Percentiles rank a stretch among this genome's conserved stretches.
These are phyloP conservation scores for Drosophila mulleri DNA, from an alignment of 2,888 invertebrate genomes.

Conservation along the genomic window DNA sequence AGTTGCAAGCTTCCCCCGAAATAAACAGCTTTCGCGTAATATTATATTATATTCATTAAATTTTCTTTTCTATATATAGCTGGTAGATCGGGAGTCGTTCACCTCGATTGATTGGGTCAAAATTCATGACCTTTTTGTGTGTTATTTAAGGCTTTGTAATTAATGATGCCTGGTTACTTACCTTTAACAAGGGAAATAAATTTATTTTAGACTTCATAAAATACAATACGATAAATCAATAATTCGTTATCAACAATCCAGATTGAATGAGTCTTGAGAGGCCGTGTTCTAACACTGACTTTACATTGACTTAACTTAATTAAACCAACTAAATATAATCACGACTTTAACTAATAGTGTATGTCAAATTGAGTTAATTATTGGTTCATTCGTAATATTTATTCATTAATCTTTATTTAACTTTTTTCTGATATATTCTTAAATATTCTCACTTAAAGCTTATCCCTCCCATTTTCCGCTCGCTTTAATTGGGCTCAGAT, in stretches of 20 bases:
- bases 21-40: slow-evolving; percentile 46
- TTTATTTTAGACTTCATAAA: background rate
- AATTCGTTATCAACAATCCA: background rate
- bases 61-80: background rate
- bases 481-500: background rate
- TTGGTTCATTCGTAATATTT: too few species aligned
- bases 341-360: too few species aligned
- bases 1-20: background rate
- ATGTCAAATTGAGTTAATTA: too few species aligned
- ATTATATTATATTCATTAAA: slow-evolving; percentile 3
- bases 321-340: too few species aligned
- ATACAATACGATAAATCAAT: background rate
- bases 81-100: background rate
- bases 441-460: background rate
- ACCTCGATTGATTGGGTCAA: background rate
- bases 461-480: background rate
- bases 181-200: background rate
- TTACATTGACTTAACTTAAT: background rate
- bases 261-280: too few species aligned
- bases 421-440: background rate
- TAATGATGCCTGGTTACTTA: background rate
- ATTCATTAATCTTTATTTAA: too few species aligned
- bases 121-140: background rate
- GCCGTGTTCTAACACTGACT: background rate
- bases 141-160: background rate